phyloP scores from a whole-genome alignment of 2,888 invertebrate species.

The Pomacea canaliculata region DNA sequence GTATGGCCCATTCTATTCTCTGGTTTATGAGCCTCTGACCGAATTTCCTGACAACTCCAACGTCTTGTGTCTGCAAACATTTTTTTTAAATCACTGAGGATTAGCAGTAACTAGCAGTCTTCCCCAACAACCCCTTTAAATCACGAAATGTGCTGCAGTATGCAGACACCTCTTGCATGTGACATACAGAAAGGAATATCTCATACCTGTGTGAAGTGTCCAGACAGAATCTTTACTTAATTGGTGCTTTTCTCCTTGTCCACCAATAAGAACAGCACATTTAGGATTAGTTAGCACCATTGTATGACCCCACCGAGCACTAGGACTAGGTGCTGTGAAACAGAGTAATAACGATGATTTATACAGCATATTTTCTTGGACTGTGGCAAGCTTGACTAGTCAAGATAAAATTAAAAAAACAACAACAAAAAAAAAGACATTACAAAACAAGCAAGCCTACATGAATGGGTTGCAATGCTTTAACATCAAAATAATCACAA shows the following conservation, averaged over 20 bases:
- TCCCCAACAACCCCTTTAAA: too few species aligned
- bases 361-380: too few species aligned
- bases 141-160: too few species aligned
- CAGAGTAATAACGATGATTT: not conserved
- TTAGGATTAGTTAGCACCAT: slow-evolving; percentile 57
- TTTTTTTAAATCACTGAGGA: too few species aligned
- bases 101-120: too few species aligned
- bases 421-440: too few species aligned
- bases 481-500: not conserved
- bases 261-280: slow-evolving; percentile 62
- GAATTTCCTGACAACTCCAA: slow-evolving; percentile 50
- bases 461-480: too few species aligned
- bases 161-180: too few species aligned
- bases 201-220: slow-evolving; percentile 47
- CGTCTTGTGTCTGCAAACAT: slow-evolving; percentile 50
- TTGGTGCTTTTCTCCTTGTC: slow-evolving; percentile 63
- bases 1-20: slow-evolving; percentile 68
- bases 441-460: too few species aligned
- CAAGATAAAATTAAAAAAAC: too few species aligned
- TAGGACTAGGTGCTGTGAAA: slow-evolving; percentile 51
- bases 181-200: too few species aligned
- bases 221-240: slow-evolving; percentile 63
- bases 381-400: too few species aligned
- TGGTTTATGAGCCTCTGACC: slow-evolving; percentile 53
- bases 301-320: slow-evolving; percentile 65